Conservation (phyloP, 2,797 vertebrate species). For the Platalea minor region DNA sequence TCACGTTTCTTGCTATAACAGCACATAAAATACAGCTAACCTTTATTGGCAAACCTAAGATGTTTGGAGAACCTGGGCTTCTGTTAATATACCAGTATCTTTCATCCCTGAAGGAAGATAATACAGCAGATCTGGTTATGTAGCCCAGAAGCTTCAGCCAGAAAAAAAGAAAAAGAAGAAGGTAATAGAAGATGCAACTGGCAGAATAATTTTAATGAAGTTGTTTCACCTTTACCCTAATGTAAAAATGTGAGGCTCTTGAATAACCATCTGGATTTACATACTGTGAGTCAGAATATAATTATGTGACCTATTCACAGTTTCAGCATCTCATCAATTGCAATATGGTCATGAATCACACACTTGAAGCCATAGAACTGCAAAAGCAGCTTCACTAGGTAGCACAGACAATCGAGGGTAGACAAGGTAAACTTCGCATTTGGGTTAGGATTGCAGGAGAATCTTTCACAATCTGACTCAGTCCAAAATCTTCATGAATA, state of each 20-base stretch:
- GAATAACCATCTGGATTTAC: slow-evolving; percentile 39
- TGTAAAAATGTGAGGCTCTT: background rate
- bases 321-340: background rate
- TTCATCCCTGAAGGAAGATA: background rate
- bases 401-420: background rate
- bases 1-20: background rate
- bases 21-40: background rate
- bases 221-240: slow-evolving; percentile 38
- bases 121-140: background rate
- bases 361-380: background rate
- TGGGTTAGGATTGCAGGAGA: background rate
- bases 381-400: background rate
- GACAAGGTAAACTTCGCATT: background rate
- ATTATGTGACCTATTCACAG: background rate
- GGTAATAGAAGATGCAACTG: background rate
- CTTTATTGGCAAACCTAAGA: background rate
- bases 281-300: background rate
- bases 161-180: background rate
- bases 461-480: background rate
- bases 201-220: slow-evolving; percentile 34
- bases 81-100: background rate
- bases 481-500: background rate
- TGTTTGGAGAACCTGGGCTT: background rate
- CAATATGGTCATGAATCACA: background rate
- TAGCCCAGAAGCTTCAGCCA: background rate